Conservation (phyloP, 2,888 invertebrate species). For the Erynnis tages region DNA sequence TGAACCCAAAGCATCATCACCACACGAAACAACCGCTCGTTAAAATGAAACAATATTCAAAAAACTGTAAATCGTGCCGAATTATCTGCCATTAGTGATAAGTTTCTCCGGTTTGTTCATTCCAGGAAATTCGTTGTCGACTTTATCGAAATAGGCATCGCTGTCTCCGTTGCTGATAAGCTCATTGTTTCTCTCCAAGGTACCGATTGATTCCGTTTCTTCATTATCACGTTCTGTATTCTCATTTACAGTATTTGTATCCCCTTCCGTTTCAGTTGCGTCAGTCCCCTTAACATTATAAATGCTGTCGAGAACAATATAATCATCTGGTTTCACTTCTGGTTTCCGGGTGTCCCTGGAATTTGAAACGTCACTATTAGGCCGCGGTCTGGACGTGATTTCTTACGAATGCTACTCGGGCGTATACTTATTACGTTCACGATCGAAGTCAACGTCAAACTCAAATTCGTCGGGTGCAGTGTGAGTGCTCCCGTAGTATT, state of each 20-base stretch:
- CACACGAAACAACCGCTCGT: no score
- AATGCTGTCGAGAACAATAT: constrained; percentile 21
- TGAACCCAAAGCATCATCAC: no score
- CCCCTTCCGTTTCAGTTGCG: not conserved
- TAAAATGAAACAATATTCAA: no score
- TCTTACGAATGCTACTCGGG: no score
- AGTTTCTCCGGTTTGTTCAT: constrained; percentile 10
- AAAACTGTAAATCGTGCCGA: no score
- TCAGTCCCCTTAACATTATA: constrained; percentile 3
- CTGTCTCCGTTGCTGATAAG: not conserved
- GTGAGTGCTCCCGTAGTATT: no score
- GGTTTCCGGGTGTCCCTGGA: constrained; percentile 7
- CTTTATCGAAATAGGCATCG: constrained; percentile 1
- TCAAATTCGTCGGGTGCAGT: no score
- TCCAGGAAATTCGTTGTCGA: not conserved
- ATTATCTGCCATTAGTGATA: constrained; percentile 11
- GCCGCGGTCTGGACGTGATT: no score
- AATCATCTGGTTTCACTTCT: constrained; percentile 16
- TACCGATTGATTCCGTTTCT: not conserved
- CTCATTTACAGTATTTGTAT: not conserved
- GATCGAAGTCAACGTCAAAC: no score
- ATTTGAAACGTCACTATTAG: not conserved
- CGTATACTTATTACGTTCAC: no score
- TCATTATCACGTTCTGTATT: not conserved
- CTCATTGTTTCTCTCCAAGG: not conserved